Evolutionary conservation across 1,140 invertebrate genomes (phyloP), one percentile per base, ranked within the genome.

Genomic region (Drosophila yakuba): DNA sequence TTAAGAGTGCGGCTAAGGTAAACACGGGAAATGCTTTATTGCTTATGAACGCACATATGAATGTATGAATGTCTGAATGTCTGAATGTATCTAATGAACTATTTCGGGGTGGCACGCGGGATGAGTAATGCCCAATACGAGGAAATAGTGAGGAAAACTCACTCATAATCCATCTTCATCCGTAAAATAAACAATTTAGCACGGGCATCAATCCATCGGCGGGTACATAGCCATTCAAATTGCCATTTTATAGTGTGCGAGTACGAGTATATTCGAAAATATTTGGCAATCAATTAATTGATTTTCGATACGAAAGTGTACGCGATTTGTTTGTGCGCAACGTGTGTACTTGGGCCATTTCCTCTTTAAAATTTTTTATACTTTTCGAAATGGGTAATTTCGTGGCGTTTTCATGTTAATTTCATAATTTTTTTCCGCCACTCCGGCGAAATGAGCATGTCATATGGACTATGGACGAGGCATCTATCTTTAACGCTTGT

Each of bases 261-360:
- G 20, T 20, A 20, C 20, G 35, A 36, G n/a, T 43, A 59, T 59
- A 74, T 72, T 64, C 43, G 44, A 54, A 68, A 74, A 75, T 78
- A 86, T 88, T 89, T 89, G 63, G 79, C 80, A 83, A 88, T 88
- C 84, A 88, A 84, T 88, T 89, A 88, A 88, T 88, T 86, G 79
- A 79, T 86, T 86, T 79, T 80, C 79, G 52, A 83, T 76, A 68
- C 56, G 74, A 74, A 78, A 62, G 78, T 78, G 45, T 69, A 45
- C 57, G 54, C 4, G 43, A 43, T 44, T 67, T 56, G 32, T 64
- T 54, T 75, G 54, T 55, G 41, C 45, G 48, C 15, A 25, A 20
- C 50, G 74, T 35, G 15, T 50, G 74, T 79, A 80, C 66, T 84
- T 69, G 56, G 59, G 64, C 78, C 78, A 66, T 80, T 85, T 85